These are phyloP conservation scores for Syncerus caffer DNA, from an alignment of 2,797 vertebrate genomes.

Conservation along the genomic window DNA sequence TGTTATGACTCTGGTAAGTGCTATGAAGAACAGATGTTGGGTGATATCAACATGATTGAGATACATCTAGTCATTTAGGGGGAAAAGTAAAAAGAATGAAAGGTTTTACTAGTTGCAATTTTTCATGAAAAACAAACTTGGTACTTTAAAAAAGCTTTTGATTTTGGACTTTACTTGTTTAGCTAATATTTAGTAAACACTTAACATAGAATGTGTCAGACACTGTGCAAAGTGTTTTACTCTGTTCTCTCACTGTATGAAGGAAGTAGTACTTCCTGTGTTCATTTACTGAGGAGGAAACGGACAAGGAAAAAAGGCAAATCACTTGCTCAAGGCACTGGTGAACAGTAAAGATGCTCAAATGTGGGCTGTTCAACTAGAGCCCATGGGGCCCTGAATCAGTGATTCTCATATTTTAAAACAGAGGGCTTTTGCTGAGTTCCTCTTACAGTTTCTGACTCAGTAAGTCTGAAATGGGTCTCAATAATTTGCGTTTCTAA, in stretches of 20 bases:
- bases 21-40: not conserved
- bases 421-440: not conserved
- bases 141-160: not conserved
- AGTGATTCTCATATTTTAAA: not conserved
- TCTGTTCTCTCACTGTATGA: not conserved
- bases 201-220: not conserved
- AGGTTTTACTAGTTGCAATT: slow-evolving; percentile 5
- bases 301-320: not conserved
- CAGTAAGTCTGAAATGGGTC: not conserved
- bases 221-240: not conserved
- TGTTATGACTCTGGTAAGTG: not conserved
- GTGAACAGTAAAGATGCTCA: not conserved
- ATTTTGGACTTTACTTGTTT: not conserved
- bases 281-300: not conserved
- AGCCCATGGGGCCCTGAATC: not conserved
- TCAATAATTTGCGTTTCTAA: not conserved
- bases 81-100: not conserved
- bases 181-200: not conserved
- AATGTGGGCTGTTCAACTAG: not conserved
- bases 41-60: not conserved
- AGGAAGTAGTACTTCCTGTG: not conserved
- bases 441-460: not conserved
- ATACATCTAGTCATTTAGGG: not conserved
- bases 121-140: not conserved
- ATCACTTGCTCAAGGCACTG: not conserved